Base-by-base conservation (phyloP, 2,113 vertebrate genomes). In the Oryzias woworae region DNA sequence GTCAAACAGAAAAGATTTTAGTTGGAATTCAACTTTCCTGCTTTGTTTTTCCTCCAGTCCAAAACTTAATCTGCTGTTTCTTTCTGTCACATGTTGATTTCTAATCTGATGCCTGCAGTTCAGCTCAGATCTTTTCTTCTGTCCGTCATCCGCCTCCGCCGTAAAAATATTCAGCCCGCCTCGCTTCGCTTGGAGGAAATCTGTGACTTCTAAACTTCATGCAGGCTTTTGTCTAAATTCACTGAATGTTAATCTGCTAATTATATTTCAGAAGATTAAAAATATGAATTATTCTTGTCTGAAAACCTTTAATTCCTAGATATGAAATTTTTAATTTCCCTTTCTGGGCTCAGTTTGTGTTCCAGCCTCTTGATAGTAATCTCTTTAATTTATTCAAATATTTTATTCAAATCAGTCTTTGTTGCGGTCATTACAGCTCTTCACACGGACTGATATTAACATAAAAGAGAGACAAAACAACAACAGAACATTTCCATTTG, bases 321-420 rank as follows among this genome's bases (percentile, higher is more conserved):
- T 77, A 71, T 54, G 58, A 74, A 55, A 28, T 12, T 66, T 71
- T 64, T 75, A 61, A 75, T 82, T 80, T 73, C 53, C 43, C 45
- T 78, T 53, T 67, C 58, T n/a, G 14, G 18, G 47, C 62, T 31
- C 68, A 68, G 63, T 81, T 71, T 81, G 66, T 74, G 48, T 77
- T 75, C 60, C 57, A 70, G 72, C 73, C 63, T 58, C 52, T 3
- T 52, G 77, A 82, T 83, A 68, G 50, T 23, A 36, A 81, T 82
- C 69, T 78, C 58, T 75, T 36, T 72, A 51, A 81, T 84, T 80
- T 80, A 77, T 82, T 80, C 57, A 75, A 76, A 77, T 71, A 70
- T 69, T 71, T 78, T 62, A 65, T 73, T 82, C 62, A 73, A 64
- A 71, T 73, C 53, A 28, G 67, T 68, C 54, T 72, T 76, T 75